These are phyloP conservation scores for Gulo gulo DNA, from an alignment of 2,113 vertebrate genomes.

Conservation along the genomic window DNA sequence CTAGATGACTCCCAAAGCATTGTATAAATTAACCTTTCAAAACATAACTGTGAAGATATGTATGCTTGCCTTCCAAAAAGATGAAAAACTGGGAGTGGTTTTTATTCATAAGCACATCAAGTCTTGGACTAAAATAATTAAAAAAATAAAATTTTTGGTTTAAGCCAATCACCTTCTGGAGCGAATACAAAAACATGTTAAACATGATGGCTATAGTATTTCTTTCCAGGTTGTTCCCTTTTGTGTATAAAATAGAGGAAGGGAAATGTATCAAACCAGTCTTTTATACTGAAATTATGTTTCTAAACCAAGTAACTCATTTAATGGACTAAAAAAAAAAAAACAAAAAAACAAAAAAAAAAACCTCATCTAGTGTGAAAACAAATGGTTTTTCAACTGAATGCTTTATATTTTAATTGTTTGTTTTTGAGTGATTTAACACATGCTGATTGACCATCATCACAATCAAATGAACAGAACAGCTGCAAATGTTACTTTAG, in stretches of 20 bases:
- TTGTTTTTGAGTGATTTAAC: conserved; percentile 51
- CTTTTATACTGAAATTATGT: not conserved
- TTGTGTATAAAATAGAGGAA: not conserved
- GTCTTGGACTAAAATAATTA: not conserved
- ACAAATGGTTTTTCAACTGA: conserved; percentile 19
- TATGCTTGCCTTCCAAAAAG: not conserved
- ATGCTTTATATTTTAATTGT: conserved; percentile 45
- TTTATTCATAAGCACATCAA: not conserved
- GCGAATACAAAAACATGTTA: not conserved
- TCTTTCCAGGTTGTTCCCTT: not conserved
- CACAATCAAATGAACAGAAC: conserved; percentile 46
- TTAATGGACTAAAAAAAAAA: not conserved
- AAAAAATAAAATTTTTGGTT: not conserved
- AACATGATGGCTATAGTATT: not conserved
- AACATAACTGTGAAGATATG: not conserved
- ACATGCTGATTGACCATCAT: conserved; percentile 24
- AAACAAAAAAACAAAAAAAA: not conserved
- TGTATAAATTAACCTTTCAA: not conserved
- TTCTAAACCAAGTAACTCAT: conserved; percentile 30
- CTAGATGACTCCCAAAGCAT: not conserved
- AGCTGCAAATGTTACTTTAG: conserved; percentile 30
- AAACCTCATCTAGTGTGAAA: not conserved
- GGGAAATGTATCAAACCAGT: not conserved
- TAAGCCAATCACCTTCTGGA: not conserved
- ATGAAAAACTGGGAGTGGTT: not conserved